Conservation (phyloP, 2,797 vertebrate genomes). For the Acanthis flammea region DNA sequence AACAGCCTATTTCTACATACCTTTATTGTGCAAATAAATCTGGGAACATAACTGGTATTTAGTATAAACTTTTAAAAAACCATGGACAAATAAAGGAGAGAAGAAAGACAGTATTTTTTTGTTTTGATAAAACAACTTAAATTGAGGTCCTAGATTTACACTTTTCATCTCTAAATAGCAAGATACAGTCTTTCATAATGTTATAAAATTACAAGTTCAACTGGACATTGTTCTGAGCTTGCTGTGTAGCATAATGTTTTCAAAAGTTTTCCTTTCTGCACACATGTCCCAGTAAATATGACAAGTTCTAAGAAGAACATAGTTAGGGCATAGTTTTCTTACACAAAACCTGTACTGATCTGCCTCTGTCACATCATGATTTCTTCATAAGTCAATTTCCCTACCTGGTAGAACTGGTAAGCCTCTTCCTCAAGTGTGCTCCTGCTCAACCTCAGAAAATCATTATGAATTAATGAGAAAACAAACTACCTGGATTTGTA, state of each 20-base stretch:
- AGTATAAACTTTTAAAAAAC: not conserved
- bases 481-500: slow-evolving; percentile 87
- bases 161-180: not conserved
- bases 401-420: not conserved
- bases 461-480: not conserved
- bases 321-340: not conserved
- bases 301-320: not conserved
- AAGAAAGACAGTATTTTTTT: not conserved
- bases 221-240: not conserved
- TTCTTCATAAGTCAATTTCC: not conserved
- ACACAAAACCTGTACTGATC: not conserved
- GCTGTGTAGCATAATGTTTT: not conserved
- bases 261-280: not conserved
- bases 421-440: not conserved
- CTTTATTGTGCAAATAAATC: slow-evolving; percentile 12
- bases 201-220: not conserved
- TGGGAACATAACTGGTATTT: not conserved
- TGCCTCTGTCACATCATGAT: accelerated
- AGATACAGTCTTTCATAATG: not conserved
- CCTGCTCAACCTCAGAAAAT: not conserved
- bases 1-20: not conserved
- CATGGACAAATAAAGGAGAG: not conserved
- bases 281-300: not conserved
- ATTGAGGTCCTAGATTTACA: not conserved
- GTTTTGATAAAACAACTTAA: not conserved